Evolutionary conservation across 2,888 invertebrate genomes (phyloP).

Genomic region (Apodemia zela): DNA sequence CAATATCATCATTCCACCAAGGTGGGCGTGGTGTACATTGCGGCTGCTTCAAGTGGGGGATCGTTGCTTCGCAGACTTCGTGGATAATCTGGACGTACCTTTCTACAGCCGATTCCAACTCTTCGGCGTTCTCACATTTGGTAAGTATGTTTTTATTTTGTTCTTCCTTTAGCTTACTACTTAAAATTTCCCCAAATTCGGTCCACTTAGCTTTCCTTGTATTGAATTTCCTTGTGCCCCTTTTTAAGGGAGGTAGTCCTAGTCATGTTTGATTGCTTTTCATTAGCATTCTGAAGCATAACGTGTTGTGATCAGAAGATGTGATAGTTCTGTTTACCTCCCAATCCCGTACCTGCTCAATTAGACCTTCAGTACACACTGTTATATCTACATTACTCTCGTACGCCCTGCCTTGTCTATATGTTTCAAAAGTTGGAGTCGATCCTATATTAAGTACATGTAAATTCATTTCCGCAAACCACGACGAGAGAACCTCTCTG

Average conservation of each 20-base stretch:
- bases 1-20: constrained; percentile 20
- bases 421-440: too few species aligned
- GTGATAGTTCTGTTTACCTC: neutral
- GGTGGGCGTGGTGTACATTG: neutral
- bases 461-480: neutral
- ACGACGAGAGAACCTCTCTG: too few species aligned
- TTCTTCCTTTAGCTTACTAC: neutral
- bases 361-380: neutral
- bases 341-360: neutral
- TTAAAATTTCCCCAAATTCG: neutral
- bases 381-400: neutral
- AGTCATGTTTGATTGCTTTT: too few species aligned
- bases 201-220: neutral
- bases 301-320: neutral
- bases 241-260: neutral
- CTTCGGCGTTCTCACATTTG: neutral
- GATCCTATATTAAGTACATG: neutral
- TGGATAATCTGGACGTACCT: neutral
- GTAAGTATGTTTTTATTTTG: too few species aligned
- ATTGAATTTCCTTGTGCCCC: neutral
- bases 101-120: neutral
- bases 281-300: neutral
- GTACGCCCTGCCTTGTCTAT: too few species aligned
- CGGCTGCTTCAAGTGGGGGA: neutral
- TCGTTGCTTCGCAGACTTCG: neutral